A percentile compares a stretch with the other conserved stretches of the same genome.
Conservation (phyloP, 2,113 vertebrate genomes). For the Melozone crissalis region DNA sequence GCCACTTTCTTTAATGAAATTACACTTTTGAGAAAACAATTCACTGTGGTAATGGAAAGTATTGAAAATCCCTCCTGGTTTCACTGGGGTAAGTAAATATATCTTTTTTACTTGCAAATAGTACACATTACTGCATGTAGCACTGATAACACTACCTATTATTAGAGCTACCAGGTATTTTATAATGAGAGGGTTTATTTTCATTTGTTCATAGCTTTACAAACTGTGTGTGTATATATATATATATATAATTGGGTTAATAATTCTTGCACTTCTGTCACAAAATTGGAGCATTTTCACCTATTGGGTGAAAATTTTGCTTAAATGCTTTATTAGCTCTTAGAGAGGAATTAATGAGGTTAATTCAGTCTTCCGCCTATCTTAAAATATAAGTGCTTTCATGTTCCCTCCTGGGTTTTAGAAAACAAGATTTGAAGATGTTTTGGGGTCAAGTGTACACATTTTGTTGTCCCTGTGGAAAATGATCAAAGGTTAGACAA, state of each 20-base stretch:
- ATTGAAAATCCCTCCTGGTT: conserved; percentile 18
- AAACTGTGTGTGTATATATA: background rate
- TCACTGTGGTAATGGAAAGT: background rate
- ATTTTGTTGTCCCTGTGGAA: background rate
- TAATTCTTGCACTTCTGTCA: background rate
- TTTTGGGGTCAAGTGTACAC: background rate
- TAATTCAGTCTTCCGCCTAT: background rate
- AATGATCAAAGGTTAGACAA: background rate
- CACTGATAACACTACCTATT: background rate
- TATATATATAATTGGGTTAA: background rate
- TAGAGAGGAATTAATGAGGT: background rate
- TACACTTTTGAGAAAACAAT: conserved; percentile 9
- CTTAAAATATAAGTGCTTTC: background rate
- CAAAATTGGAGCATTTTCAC: background rate
- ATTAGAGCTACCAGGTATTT: background rate
- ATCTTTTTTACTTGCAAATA: background rate
- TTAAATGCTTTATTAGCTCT: background rate
- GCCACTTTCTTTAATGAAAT: conserved; percentile 25
- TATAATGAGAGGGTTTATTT: background rate
- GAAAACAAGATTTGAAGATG: background rate
- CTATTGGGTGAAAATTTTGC: background rate
- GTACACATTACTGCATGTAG: background rate
- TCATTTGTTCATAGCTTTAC: background rate
- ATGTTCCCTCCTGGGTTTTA: background rate
- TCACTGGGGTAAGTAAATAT: background rate